A percentile compares a stretch with the other conserved stretches of the same genome.
Evolutionary conservation across 2,113 vertebrate genomes (phyloP).

Genomic region (Xyrauchen texanus): DNA sequence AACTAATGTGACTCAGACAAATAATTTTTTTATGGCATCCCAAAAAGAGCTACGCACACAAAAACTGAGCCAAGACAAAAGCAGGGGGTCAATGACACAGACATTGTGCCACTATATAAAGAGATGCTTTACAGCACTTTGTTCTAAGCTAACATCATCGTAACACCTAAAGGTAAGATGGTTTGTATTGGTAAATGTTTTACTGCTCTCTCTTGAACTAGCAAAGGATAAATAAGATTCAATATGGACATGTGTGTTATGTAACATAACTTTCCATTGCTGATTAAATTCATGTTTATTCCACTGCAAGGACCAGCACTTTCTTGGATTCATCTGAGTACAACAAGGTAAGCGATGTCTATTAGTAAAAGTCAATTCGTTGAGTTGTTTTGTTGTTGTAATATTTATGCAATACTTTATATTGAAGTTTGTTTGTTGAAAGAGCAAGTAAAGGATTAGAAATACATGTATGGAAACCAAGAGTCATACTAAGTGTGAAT

Average conservation of each 20-base stretch:
- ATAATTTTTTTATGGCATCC: conserved; percentile 19
- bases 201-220: neutral
- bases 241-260: neutral
- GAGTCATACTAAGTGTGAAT: too few relatives aligned
- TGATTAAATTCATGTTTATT: neutral
- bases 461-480: too few relatives aligned
- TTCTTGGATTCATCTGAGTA: neutral
- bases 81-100: conserved; percentile 40
- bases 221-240: neutral
- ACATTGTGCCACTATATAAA: conserved; percentile 21
- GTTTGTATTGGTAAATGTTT: neutral
- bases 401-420: too few relatives aligned
- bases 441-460: too few relatives aligned
- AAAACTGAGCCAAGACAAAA: conserved; percentile 39
- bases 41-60: conserved; percentile 21
- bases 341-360: neutral
- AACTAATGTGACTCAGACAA: neutral
- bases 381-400: neutral
- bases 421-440: too few relatives aligned
- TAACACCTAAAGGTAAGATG: conserved; percentile 19
- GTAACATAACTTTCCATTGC: neutral
- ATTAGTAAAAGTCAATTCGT: neutral
- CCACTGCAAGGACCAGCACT: neutral
- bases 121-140: neutral
- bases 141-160: conserved; percentile 11